phyloP scores from a whole-genome alignment of 1,140 invertebrate genomes.

The Zaprionus camerounensis region DNA sequence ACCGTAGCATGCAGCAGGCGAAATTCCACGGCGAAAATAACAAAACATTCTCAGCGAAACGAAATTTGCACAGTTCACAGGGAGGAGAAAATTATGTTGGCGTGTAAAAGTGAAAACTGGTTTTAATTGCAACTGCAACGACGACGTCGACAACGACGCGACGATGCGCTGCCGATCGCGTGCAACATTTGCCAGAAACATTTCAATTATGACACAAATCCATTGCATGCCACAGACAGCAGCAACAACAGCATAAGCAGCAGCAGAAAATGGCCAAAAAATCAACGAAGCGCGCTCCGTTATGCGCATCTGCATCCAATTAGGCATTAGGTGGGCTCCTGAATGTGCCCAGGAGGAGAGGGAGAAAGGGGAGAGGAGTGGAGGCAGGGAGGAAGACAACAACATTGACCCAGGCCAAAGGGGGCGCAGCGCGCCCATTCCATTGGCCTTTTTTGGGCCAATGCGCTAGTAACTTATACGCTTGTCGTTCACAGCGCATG shows the following conservation, averaged over 20 bases:
- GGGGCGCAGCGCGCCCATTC: conserved; percentile 58
- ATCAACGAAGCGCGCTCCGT: conserved; percentile 56
- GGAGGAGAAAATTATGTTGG: conserved; percentile 20
- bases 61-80: conserved; percentile 23
- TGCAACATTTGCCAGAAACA: conserved; percentile 41
- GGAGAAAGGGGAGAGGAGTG: background rate
- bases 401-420: conserved; percentile 39
- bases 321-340: conserved; percentile 56
- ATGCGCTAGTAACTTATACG: conserved; percentile 79
- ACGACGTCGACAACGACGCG: conserved; percentile 6
- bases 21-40: conserved; percentile 26
- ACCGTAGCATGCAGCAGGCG: conserved; percentile 27
- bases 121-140: conserved; percentile 60
- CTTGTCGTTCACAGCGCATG: conserved; percentile 81
- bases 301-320: conserved; percentile 76
- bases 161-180: conserved; percentile 54
- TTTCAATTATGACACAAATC: conserved; percentile 80
- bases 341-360: background rate
- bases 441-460: conserved; percentile 76
- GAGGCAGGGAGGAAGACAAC: background rate
- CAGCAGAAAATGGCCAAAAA: conserved; percentile 57
- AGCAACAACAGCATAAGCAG: conserved; percentile 26
- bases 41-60: conserved; percentile 24
- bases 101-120: conserved; percentile 72
- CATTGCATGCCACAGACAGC: conserved; percentile 59